Percentiles rank a stretch among this genome's conserved stretches.
Evolutionary conservation across 2,113 vertebrate genomes (phyloP).

Genomic region (Clarias gariepinus): DNA sequence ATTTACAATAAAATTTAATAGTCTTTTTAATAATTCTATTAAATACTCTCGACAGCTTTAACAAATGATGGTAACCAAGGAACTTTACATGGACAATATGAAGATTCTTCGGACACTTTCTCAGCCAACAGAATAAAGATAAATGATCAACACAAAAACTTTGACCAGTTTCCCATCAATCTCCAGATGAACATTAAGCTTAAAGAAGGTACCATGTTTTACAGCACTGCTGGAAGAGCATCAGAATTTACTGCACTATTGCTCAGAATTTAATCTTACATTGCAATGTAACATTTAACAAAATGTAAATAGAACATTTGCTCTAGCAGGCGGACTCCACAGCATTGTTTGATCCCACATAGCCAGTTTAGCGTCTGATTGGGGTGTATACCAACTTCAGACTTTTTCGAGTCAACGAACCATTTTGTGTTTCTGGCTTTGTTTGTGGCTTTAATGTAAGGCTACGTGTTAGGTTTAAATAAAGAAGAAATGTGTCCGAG

Average conservation of each 20-base stretch:
- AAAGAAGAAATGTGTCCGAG: too few species aligned
- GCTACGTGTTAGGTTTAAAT: too few species aligned
- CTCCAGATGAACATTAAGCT: neutral
- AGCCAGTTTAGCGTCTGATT: too few species aligned
- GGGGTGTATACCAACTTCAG: too few species aligned
- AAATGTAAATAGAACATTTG: too few species aligned
- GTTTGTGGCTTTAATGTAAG: neutral
- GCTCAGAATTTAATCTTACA: too few species aligned
- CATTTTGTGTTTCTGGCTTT: neutral
- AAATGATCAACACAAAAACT: neutral
- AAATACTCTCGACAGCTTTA: neutral
- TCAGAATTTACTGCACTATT: too few species aligned
- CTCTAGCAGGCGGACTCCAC: too few species aligned
- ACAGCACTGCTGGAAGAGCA: neutral
- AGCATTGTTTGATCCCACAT: too few species aligned
- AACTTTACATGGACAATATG: neutral
- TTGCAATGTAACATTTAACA: too few species aligned
- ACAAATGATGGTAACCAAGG: neutral
- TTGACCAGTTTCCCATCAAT: neutral
- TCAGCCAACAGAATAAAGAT: conserved; percentile 2
- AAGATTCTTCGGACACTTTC: neutral
- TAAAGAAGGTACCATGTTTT: neutral
- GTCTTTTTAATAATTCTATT: neutral
- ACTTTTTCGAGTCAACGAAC: neutral
- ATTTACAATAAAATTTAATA: neutral